Evolutionary conservation across 2,888 invertebrate genomes (phyloP).

Genomic region (Synanthedon tipuliformis): DNA sequence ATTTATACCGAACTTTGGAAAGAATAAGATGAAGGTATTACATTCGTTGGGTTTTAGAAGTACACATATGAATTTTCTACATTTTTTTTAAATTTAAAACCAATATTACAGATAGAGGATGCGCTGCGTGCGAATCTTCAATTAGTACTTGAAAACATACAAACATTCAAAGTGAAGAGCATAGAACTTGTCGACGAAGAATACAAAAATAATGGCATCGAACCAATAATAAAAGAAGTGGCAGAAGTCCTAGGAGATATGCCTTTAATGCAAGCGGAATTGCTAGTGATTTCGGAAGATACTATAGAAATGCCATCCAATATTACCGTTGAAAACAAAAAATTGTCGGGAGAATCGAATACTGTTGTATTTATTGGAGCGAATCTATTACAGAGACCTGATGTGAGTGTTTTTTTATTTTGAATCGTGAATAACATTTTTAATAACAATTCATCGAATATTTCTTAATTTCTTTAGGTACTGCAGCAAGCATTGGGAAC

Average conservation of each 20-base stretch:
- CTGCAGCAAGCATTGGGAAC: constrained; percentile 55
- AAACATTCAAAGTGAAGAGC: constrained; percentile 71
- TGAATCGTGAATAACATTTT: not conserved
- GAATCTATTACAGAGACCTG: constrained; percentile 58
- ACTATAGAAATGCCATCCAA: constrained; percentile 52
- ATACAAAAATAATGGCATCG: constrained; percentile 53
- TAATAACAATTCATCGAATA: not conserved
- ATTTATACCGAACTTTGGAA: constrained; percentile 75
- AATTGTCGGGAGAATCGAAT: constrained; percentile 65
- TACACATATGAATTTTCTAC: not conserved
- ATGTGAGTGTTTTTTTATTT: constrained; percentile 28
- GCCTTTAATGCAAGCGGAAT: constrained; percentile 77
- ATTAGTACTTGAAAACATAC: constrained; percentile 78
- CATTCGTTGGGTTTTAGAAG: no score
- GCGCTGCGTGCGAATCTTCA: constrained; percentile 75
- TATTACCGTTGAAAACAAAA: constrained; percentile 73
- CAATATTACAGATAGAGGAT: constrained; percentile 43
- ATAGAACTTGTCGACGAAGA: constrained; percentile 67
- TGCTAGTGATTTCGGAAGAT: constrained; percentile 68
- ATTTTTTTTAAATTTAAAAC: not conserved
- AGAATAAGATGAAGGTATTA: constrained; percentile 46
- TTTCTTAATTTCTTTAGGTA: constrained; percentile 23
- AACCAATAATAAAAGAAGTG: constrained; percentile 67
- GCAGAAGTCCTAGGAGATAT: constrained; percentile 73
- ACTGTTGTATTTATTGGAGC: constrained; percentile 64